Percentiles rank a stretch among this genome's conserved stretches.
Evolutionary conservation across 1,140 invertebrate genomes (phyloP).

Genomic region (Camponotus pennsylvanicus): DNA sequence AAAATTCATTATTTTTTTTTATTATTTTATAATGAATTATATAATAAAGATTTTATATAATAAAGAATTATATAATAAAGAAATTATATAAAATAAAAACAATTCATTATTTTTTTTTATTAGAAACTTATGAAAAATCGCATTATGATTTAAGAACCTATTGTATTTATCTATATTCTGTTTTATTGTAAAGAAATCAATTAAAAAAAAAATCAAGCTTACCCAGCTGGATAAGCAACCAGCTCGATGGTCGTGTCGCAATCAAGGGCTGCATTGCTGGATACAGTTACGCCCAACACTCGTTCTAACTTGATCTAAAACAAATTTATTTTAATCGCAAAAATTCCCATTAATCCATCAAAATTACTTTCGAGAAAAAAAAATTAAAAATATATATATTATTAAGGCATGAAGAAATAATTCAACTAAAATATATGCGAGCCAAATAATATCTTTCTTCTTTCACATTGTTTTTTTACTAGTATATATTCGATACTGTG

Average conservation of each 20-base stretch:
- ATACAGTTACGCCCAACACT: conserved; percentile 96
- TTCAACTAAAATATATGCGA: no score
- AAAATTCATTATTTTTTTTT: no score
- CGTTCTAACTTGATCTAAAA: conserved; percentile 97
- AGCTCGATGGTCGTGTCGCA: conserved; percentile 94
- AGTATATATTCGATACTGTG: no score
- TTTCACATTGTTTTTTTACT: no score
- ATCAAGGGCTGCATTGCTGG: conserved; percentile 96
- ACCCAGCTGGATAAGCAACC: conserved; percentile 98
- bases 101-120: neutral
- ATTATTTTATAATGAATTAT: no score
- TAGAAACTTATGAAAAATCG: neutral
- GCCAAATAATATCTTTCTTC: no score
- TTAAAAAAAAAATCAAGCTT: conserved; percentile 85
- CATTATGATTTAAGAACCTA: neutral
- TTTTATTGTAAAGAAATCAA: conserved; percentile 19
- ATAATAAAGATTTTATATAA: no score
- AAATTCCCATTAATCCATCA: no score
- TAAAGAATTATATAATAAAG: no score
- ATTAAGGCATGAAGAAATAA: no score
- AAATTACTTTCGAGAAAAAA: neutral
- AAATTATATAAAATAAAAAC: no score
- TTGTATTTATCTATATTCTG: neutral
- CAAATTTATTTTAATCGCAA: neutral
- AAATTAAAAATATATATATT: no score